phyloP scores from a whole-genome alignment of 1,140 invertebrate genomes.

The Homalodisca vitripennis region DNA sequence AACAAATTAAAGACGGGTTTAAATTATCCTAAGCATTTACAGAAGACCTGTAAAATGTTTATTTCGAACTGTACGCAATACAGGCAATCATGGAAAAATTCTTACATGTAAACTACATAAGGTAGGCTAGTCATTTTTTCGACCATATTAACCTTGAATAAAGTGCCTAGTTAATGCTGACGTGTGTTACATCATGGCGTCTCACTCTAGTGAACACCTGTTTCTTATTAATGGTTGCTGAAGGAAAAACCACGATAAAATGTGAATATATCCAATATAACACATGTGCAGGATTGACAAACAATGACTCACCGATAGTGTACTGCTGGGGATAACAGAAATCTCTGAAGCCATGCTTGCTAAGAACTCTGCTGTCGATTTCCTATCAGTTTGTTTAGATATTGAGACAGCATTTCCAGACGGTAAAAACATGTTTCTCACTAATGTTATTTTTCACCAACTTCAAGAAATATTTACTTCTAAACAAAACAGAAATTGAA shows the following conservation, averaged over 20 bases:
- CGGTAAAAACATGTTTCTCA: conserved; percentile 15
- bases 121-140: too few relatives aligned
- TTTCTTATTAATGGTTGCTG: neutral
- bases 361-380: conserved; percentile 23
- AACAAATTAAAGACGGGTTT: too few relatives aligned
- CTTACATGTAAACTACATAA: too few relatives aligned
- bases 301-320: conserved; percentile 25
- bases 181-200: conserved; percentile 28
- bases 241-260: too few relatives aligned
- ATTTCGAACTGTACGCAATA: too few relatives aligned
- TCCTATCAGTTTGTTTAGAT: conserved; percentile 15
- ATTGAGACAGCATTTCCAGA: neutral
- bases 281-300: neutral
- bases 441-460: too few relatives aligned
- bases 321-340: conserved; percentile 21
- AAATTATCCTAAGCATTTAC: too few relatives aligned
- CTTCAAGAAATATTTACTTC: too few relatives aligned
- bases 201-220: conserved; percentile 16
- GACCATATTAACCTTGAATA: neutral
- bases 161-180: neutral
- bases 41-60: too few relatives aligned
- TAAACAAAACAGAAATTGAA: too few relatives aligned
- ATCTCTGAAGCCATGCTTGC: conserved; percentile 26
- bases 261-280: too few relatives aligned
- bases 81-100: too few relatives aligned